A percentile compares a stretch with the other conserved stretches of the same genome.
phyloP scores from a whole-genome alignment of 2,113 vertebrate species.

The Mola mola region DNA sequence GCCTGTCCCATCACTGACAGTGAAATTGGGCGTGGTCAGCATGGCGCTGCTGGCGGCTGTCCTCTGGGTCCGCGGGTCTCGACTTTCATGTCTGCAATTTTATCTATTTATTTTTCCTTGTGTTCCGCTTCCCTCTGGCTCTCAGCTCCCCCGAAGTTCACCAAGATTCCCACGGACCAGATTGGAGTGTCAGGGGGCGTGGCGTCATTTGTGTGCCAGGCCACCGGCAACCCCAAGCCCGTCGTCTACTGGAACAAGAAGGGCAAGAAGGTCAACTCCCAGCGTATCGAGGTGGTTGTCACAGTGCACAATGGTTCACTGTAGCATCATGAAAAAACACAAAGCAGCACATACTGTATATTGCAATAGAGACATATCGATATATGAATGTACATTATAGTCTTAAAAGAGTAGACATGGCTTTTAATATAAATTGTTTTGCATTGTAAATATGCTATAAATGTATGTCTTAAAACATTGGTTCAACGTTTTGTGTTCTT shows the following conservation, averaged over 20 bases:
- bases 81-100: slow-evolving; percentile 25
- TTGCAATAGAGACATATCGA: background rate
- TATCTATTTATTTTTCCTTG: background rate
- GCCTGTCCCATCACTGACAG: slow-evolving; percentile 51
- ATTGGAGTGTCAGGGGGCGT: slow-evolving; percentile 97
- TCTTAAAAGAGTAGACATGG: background rate
- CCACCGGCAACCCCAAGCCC: slow-evolving; percentile 92
- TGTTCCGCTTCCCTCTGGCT: background rate
- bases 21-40: slow-evolving; percentile 52
- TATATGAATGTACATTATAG: too few species aligned
- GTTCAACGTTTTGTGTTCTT: background rate
- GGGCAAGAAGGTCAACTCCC: slow-evolving; percentile 98
- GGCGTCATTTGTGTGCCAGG: slow-evolving; percentile 97
- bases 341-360: background rate
- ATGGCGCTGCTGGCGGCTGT: background rate
- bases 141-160: slow-evolving; percentile 87
- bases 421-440: slow-evolving; percentile 5
- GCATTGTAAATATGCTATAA: background rate
- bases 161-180: slow-evolving; percentile 94
- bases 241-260: slow-evolving; percentile 98
- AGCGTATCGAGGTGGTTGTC: slow-evolving; percentile 95
- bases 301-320: slow-evolving; percentile 67
- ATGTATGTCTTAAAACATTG: background rate
- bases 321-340: slow-evolving; percentile 23
- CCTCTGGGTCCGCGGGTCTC: slow-evolving; percentile 24